phyloP scores from a whole-genome alignment of 2,113 vertebrate species.

The Eurystomus gularis region DNA sequence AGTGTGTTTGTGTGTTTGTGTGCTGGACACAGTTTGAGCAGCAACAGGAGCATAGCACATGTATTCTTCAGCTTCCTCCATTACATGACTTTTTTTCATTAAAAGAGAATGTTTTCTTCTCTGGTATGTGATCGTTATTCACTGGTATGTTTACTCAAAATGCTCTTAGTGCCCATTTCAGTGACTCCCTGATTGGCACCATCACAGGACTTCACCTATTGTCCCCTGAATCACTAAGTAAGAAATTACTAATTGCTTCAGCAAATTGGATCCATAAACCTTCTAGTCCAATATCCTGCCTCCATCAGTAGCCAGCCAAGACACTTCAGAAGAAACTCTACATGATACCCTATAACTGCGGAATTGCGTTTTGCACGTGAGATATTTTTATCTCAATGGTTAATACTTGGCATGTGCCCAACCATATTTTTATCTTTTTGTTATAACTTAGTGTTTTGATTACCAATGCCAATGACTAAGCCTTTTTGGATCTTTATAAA shows the following conservation, averaged over 20 bases:
- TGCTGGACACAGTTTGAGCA: not conserved
- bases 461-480: not conserved
- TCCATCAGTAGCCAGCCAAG: not conserved
- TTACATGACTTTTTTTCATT: not conserved
- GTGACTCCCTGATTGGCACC: not conserved
- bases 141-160: not conserved
- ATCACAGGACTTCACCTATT: not conserved
- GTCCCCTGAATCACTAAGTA: not conserved
- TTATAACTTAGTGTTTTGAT: constrained; percentile 17
- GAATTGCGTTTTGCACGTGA: not conserved
- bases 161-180: not conserved
- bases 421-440: not conserved
- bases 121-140: not conserved
- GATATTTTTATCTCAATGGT: not conserved
- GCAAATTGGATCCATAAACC: not conserved
- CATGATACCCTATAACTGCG: not conserved
- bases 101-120: not conserved
- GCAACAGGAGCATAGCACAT: not conserved
- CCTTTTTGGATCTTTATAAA: not conserved
- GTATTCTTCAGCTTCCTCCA: not conserved
- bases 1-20: not conserved
- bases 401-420: not conserved
- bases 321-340: not conserved
- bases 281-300: not conserved
- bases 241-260: not conserved